Evolutionary conservation across 1,140 invertebrate species (phyloP), one percentile per base, ranked within the genome.

Genomic region (Lepidurus apus): DNA sequence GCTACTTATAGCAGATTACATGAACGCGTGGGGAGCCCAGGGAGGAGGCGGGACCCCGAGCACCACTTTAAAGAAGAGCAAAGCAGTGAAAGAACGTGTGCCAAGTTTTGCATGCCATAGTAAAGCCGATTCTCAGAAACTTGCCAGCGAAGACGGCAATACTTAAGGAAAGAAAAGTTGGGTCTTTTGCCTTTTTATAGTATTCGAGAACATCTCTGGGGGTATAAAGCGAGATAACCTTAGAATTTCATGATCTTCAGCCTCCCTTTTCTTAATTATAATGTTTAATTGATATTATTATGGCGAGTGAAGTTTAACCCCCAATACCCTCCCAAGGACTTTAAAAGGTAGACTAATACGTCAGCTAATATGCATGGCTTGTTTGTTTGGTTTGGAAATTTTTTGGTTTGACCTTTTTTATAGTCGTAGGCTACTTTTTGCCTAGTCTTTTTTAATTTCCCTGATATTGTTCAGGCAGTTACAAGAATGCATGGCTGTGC

Each of bases 1-100:
- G 0, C 87, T 96, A 76, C 87, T 98, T 42, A 96, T 97, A 83
- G 95, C 96, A 17, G 95, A 97, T 86, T 98, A 97, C 84, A 97
- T 97, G 91, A 98, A 98, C 86, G 92, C 93, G 0, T 83, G 94
- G 80, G 91, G 91, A 65, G 53, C 53, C 21, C 53, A 65, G 21
- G 21, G 6, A 17, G 53, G 53, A 11, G 21, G 17, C 53, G 53
- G 53, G 21, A 65, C 53, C 17, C 53, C 53, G 21, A 65, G 53
- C 21, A 65, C 53, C 17, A 65, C 53, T 7, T 21, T 65, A 21
- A 65, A 65, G 53, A 65, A 65, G 13, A 65, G 53, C 21, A 65
- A 65, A 65, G 53, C 53, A 21, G 53, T 13, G 53, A 65, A 65
- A 65, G 53, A 65, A 65, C 53, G 53, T n/a, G 53, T 65, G 53